phyloP scores from a whole-genome alignment of 1,140 invertebrate genomes.

The Dendrolimus punctatus region DNA sequence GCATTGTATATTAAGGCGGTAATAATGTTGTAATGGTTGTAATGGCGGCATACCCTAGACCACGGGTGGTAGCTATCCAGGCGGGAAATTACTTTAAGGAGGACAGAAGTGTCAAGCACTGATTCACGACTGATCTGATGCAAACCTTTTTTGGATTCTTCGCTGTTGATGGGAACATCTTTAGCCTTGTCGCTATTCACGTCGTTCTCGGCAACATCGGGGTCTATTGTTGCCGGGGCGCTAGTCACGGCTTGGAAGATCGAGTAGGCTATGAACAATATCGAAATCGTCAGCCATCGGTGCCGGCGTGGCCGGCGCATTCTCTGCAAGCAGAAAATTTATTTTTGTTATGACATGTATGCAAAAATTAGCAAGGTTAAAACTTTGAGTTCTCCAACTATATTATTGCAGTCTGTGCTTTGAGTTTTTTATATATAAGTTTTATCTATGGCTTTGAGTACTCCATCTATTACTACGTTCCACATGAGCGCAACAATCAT shows the following conservation, averaged over 20 bases:
- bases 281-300: constrained; percentile 69
- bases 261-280: constrained; percentile 73
- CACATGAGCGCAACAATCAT: no score
- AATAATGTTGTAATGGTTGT: no score
- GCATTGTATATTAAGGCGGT: no score
- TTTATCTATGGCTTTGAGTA: no score
- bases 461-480: no score
- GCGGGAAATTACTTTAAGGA: no score
- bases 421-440: neutral
- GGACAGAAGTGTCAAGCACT: no score
- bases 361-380: no score
- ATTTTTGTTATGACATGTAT: neutral
- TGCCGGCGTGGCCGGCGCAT: constrained; percentile 71
- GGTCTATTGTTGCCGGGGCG: constrained; percentile 30
- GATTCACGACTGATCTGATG: no score
- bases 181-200: neutral
- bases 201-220: constrained; percentile 4
- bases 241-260: constrained; percentile 68
- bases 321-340: constrained; percentile 31
- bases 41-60: no score
- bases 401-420: neutral
- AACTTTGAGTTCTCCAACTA: no score
- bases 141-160: neutral
- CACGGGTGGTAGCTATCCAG: no score
- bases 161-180: neutral